Conservation (phyloP, 2,797 vertebrate genomes). For the Bucorvus abyssinicus region DNA sequence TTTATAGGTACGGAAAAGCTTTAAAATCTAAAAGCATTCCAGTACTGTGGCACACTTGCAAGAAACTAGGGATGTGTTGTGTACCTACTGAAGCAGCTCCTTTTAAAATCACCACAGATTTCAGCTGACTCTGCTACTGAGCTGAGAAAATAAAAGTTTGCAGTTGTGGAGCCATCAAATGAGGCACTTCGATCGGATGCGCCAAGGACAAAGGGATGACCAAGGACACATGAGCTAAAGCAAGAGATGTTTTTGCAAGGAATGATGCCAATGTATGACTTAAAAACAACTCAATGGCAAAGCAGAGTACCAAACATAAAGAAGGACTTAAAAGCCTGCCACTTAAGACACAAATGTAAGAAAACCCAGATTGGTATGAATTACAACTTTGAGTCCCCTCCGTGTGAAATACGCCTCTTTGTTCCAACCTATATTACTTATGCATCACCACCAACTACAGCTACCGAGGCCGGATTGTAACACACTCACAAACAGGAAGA, state of each 20-base stretch:
- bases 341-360: neutral
- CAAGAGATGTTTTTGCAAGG: neutral
- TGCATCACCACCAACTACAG: neutral
- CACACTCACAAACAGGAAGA: neutral
- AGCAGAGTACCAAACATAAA: neutral
- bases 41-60: neutral
- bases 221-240: neutral
- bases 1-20: neutral
- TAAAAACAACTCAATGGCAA: neutral
- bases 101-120: slow-evolving; percentile 1
- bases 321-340: neutral
- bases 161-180: slow-evolving; percentile 24
- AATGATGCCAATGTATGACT: neutral
- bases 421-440: neutral
- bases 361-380: neutral
- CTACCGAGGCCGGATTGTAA: neutral
- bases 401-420: neutral
- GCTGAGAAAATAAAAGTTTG: slow-evolving; percentile 36
- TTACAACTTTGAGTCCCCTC: neutral
- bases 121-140: slow-evolving; percentile 37
- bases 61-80: neutral
- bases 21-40: neutral
- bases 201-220: neutral
- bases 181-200: slow-evolving; percentile 14
- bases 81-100: neutral